Evolutionary conservation across 2,113 vertebrate genomes (phyloP).

Genomic region (Carlito syrichta): DNA sequence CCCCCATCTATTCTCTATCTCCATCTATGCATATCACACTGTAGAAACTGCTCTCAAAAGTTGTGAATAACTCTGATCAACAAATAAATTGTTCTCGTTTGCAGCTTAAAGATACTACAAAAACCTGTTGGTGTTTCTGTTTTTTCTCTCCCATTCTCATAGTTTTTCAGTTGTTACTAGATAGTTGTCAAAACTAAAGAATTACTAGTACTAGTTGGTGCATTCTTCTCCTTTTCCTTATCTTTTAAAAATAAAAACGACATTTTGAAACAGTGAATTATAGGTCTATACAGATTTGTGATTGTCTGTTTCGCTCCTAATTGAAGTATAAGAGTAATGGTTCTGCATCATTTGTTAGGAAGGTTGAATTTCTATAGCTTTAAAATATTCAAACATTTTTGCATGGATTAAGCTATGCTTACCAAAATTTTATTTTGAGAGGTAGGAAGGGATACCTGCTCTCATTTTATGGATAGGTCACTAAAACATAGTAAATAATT

Average conservation of each 20-base stretch:
- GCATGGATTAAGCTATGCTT: not conserved
- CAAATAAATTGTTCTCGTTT: conserved; percentile 11
- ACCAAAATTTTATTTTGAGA: not conserved
- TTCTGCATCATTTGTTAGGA: conserved; percentile 31
- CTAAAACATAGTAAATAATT: conserved; percentile 5
- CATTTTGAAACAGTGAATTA: conserved; percentile 13
- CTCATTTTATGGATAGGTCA: not conserved
- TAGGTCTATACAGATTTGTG: not conserved
- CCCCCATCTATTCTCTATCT: not conserved
- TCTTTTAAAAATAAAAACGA: conserved; percentile 33
- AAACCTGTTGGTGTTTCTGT: not conserved
- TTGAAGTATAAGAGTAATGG: conserved; percentile 21
- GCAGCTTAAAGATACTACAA: not conserved
- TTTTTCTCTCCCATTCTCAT: not conserved
- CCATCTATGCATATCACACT: not conserved
- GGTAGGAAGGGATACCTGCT: not conserved
- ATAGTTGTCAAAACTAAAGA: conserved; percentile 17
- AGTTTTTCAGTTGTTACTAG: not conserved
- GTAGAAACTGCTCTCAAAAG: conserved; percentile 5
- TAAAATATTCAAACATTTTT: not conserved
- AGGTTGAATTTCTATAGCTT: not conserved
- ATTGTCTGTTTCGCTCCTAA: conserved; percentile 11
- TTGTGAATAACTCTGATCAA: not conserved
- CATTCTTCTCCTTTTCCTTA: not conserved
- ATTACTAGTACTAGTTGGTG: not conserved